phyloP scores from a whole-genome alignment of 2,113 vertebrate species.

The Paracanthobrama guichenoti region DNA sequence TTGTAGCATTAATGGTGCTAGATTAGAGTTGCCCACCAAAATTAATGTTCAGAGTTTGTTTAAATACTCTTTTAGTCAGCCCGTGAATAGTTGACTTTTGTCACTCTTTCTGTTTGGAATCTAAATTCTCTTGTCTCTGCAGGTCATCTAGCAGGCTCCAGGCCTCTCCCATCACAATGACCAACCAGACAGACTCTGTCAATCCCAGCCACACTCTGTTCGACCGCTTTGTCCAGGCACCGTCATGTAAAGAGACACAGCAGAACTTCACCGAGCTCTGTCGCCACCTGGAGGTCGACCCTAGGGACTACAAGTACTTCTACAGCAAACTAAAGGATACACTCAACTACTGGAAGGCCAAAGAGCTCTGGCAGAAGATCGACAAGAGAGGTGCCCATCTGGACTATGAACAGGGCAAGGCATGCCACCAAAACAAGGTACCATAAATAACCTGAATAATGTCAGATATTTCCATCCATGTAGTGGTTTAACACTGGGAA shows the following conservation, averaged over 20 bases:
- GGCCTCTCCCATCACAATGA: constrained; percentile 59
- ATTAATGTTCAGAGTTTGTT: not conserved
- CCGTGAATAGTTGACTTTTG: not conserved
- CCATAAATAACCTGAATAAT: not conserved
- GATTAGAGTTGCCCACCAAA: not conserved
- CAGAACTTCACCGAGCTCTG: constrained; percentile 81
- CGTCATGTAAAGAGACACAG: constrained; percentile 81
- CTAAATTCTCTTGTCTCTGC: not conserved
- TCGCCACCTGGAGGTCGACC: constrained; percentile 74
- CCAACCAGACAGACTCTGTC: constrained; percentile 55
- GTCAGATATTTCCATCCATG: not conserved
- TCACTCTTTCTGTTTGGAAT: not conserved
- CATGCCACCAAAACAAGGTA: constrained; percentile 86
- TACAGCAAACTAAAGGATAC: constrained; percentile 83
- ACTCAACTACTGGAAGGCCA: constrained; percentile 95
- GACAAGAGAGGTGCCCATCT: constrained; percentile 85
- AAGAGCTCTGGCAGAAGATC: constrained; percentile 88
- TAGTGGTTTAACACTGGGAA: not conserved
- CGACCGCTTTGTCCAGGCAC: constrained; percentile 81
- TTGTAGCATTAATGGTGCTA: not conserved
- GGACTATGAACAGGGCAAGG: constrained; percentile 84
- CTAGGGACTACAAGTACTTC: constrained; percentile 75
- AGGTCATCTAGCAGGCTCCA: constrained; percentile 36
- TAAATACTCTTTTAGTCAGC: not conserved
- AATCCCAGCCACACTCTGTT: constrained; percentile 81